A percentile compares a stretch with the other conserved stretches of the same genome.
Evolutionary conservation across 2,113 vertebrate genomes (phyloP).

Genomic region (Megalops atlanticus): DNA sequence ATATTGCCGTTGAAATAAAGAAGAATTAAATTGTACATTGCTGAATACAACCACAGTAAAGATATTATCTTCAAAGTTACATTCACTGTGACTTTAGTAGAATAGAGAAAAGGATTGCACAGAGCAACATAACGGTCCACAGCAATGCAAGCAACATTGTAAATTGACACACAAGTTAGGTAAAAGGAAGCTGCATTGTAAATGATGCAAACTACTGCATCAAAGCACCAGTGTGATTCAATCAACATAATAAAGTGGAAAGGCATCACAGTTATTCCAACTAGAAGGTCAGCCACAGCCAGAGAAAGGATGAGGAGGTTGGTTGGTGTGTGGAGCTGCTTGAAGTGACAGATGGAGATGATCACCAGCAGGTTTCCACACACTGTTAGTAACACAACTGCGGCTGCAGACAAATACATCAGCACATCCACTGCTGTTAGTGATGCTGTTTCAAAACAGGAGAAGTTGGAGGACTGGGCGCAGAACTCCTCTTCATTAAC

Average conservation of each 20-base stretch:
- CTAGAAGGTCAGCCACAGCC: conserved; percentile 46
- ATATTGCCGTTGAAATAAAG: not conserved
- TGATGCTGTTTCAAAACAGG: conserved; percentile 38
- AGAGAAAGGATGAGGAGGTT: conserved; percentile 53
- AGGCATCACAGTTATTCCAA: conserved; percentile 71
- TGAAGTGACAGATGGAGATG: conserved; percentile 50
- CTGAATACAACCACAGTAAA: not conserved
- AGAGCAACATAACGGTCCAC: conserved; percentile 30
- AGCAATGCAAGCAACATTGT: conserved; percentile 32
- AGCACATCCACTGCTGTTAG: conserved; percentile 36
- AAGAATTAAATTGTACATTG: conserved; percentile 17
- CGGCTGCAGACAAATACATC: conserved; percentile 51
- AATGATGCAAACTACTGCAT: conserved; percentile 5
- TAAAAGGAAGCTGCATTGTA: not conserved
- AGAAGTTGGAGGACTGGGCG: not conserved
- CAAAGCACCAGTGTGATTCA: conserved; percentile 44
- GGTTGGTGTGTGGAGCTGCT: conserved; percentile 52
- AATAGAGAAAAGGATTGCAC: conserved; percentile 30
- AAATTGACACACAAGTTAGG: conserved; percentile 22
- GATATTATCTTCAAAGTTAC: not conserved
- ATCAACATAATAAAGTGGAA: conserved; percentile 52
- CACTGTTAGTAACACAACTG: conserved; percentile 59
- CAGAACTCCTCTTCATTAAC: not conserved
- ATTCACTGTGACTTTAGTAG: conserved; percentile 17
- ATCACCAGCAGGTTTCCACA: conserved; percentile 55